Percentiles rank a stretch among this genome's conserved stretches.
phyloP scores from a whole-genome alignment of 1,140 invertebrate species.

The Platyura marginata region DNA sequence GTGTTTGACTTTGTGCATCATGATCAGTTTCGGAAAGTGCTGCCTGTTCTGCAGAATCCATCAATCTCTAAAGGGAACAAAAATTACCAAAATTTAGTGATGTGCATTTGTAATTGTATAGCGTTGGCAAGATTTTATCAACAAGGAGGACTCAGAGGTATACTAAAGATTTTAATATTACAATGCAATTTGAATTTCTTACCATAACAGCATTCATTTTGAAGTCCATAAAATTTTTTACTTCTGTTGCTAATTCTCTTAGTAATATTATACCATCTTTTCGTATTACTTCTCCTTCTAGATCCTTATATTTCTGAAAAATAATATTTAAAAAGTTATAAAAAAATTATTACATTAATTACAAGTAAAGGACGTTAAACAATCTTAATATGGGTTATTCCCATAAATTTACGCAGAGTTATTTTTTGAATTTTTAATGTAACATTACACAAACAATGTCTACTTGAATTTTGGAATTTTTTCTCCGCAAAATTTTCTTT shows the following conservation, averaged over 20 bases:
- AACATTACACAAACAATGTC: no score
- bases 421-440: no score
- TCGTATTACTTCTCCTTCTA: slow-evolving; percentile 46
- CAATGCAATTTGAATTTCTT: slow-evolving; percentile 19
- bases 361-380: background rate
- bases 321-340: slow-evolving; percentile 5
- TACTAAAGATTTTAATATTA: background rate
- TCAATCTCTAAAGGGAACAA: slow-evolving; percentile 47
- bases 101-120: no score
- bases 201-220: slow-evolving; percentile 80
- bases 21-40: slow-evolving; percentile 41
- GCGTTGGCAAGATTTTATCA: background rate
- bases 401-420: no score
- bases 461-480: no score
- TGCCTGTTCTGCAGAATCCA: slow-evolving; percentile 72
- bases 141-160: background rate
- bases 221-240: slow-evolving; percentile 80
- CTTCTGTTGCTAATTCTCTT: slow-evolving; percentile 63
- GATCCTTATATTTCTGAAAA: slow-evolving; percentile 54
- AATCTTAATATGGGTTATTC: no score
- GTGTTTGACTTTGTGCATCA: slow-evolving; percentile 20
- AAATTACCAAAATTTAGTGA: slow-evolving; percentile 6
- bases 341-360: slow-evolving; percentile 11
- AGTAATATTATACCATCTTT: slow-evolving; percentile 70
- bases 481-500: no score